Evolutionary conservation across 2,888 invertebrate genomes (phyloP).

Genomic region (Nineta flava): DNA sequence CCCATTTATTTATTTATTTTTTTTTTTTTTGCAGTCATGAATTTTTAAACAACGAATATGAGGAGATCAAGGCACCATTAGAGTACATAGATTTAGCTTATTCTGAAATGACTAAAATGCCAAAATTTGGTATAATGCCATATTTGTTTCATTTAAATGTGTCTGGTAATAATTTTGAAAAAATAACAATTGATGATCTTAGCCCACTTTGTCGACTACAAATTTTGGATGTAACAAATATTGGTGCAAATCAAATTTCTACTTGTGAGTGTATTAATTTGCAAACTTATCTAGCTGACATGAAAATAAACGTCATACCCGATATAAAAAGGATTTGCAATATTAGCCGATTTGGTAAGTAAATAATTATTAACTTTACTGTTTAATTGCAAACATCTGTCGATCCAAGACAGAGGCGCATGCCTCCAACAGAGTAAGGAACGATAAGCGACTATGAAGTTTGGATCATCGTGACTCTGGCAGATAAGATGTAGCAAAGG

Average conservation of each 20-base stretch:
- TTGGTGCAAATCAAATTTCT: conserved; percentile 27
- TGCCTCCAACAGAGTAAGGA: no score
- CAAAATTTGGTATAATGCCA: conserved; percentile 42
- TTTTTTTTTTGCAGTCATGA: background rate
- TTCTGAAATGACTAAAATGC: conserved; percentile 39
- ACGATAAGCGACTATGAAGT: no score
- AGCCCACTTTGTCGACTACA: conserved; percentile 44
- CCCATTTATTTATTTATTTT: no score
- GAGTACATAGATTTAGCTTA: conserved; percentile 41
- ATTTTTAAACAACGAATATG: conserved; percentile 26
- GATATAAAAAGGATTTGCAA: conserved; percentile 14
- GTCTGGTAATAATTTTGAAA: conserved; percentile 37
- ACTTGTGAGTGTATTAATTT: conserved; percentile 11
- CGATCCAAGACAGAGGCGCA: no score
- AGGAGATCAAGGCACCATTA: conserved; percentile 41
- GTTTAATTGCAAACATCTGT: no score
- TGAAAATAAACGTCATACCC: conserved; percentile 9
- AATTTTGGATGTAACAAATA: conserved; percentile 33
- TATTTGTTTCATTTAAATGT: conserved; percentile 42
- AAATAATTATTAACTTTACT: background rate
- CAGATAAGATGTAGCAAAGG: no score
- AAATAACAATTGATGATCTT: conserved; percentile 33
- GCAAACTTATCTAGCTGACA: conserved; percentile 10
- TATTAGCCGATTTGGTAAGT: conserved; percentile 11
- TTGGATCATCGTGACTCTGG: no score